Base-by-base conservation (phyloP, 2,888 invertebrate genomes). In the Uropetala carovei region DNA sequence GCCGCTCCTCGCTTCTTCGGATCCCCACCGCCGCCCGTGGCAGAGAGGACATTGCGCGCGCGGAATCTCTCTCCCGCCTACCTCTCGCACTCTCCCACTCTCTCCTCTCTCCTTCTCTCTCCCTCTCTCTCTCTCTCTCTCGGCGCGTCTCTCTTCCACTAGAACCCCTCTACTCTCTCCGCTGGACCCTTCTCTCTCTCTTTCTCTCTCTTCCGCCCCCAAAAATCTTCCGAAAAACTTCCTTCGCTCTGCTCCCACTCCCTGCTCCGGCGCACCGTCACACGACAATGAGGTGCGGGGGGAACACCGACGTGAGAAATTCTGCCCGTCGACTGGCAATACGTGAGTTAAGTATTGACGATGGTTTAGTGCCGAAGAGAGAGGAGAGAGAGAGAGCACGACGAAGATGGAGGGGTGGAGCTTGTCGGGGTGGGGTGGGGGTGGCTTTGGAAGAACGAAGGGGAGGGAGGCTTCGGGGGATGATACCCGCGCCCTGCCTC, bases 311-410 rank as follows among this genome's bases (percentile, higher is more conserved):
- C 89, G 89, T 89, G 89, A 89, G 89, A 89, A 89, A 89, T 89
- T 89, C 89, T 89, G 89, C 89, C 89, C 89, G 89, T 89, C 89
- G 89, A 89, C 89, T 89, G 89, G 89, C 89, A 89, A 89, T 89
- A 89, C 89, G 89, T 89, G 89, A 89, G 89, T 89, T 89, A 89
- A 89, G 89, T 89, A 89, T 89, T 89, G 89, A 89, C 89, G 89
- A 89, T 89, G 89, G 64, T 89, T 89, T 89, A 64, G 18, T 64
- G 64, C 64, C 27, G 43, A 75, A 75, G 75, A 60, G 60, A 58
- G 64, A 30, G 60, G 86, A 43, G 60, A 30, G 59, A 43, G 30
- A 30, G 27, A 18, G 83, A 13, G 57, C 56, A 83, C n/a, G 18
- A 27, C 18, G 16, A 18, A 86, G 9, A 4, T 13, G 30, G 27